Evolutionary conservation across 2,797 vertebrate genomes (phyloP).

Genomic region (Stomatorhinus walkeri): DNA sequence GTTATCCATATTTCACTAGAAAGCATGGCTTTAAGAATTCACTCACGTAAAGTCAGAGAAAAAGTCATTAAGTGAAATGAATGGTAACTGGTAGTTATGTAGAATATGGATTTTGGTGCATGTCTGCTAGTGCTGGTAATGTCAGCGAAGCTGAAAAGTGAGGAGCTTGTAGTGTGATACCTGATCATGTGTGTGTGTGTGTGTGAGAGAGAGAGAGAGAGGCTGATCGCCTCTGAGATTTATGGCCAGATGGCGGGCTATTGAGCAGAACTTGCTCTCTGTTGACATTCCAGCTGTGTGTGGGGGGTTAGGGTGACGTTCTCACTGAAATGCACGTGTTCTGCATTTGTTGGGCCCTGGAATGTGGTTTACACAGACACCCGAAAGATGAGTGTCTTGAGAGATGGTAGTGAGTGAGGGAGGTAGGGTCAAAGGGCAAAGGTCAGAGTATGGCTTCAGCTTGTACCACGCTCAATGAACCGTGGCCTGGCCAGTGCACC

Average conservation of each 20-base stretch:
- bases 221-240: not conserved
- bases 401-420: not conserved
- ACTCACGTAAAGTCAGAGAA: not conserved
- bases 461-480: not conserved
- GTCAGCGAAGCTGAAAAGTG: not conserved
- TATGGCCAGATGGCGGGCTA: not conserved
- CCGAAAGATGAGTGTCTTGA: not conserved
- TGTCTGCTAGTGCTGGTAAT: not conserved
- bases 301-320: not conserved
- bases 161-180: not conserved
- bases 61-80: not conserved
- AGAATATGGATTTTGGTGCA: not conserved
- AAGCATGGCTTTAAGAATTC: not conserved
- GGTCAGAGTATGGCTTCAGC: not conserved
- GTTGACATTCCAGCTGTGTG: not conserved
- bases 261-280: not conserved
- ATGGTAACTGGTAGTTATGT: not conserved
- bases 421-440: not conserved
- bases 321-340: not conserved
- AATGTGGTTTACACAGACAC: not conserved
- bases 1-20: not conserved
- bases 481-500: not conserved
- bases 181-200: not conserved
- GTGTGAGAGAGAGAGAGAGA: not conserved
- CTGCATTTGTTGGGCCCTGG: not conserved